Base-by-base conservation (phyloP, 1,140 invertebrate species). In the Glossosoma conforme region DNA sequence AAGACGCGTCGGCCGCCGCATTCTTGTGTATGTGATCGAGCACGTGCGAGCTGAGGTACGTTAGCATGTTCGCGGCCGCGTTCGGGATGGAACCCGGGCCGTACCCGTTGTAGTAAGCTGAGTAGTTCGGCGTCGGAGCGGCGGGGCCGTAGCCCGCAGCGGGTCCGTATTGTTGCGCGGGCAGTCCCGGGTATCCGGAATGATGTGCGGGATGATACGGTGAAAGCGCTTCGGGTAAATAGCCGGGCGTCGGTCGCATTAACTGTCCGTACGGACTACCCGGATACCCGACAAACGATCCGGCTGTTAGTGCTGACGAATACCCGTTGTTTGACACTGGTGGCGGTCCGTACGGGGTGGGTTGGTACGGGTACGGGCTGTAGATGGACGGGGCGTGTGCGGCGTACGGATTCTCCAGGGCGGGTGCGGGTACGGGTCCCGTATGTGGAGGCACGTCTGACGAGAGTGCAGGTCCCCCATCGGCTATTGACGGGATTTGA, bases 401-500 rank as follows among this genome's bases (percentile, higher is more conserved):
- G 49, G 68, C 64, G 62, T 73, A 73, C 1, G 58, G 58, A 55
- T 67, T 67, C 22, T 67, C 65, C 54, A 59, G 36, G 2, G 56
- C 35, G 2, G 60, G 56, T 21, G 45, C 46, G 0, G 56, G 44
- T 44, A 61, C 55, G 38, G 64, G 45, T 18, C 56, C 49, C 2
- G 54, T 47, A 43, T 49, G 55, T 25, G 38, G 54, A 46, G 28
- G 54, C 6, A 50, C 50, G 28, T 58, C 56, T 1, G 56, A 32
- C 5, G 41, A 42, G 9, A 54, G 40, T 6, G 56, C 32, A 6
- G 56, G 56, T 8, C 56, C 56, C 3, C 69, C 80, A 46, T 90
- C 88, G 33, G 84, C 81, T 66, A 92, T 87, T 59, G 87, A 88
- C 5, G 90, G 90, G 65, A 93, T 93, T 75, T 93, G 90, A 72